These are phyloP conservation scores for Condylura cristata DNA, from an alignment of 2,113 vertebrate genomes.

Conservation along the genomic window DNA sequence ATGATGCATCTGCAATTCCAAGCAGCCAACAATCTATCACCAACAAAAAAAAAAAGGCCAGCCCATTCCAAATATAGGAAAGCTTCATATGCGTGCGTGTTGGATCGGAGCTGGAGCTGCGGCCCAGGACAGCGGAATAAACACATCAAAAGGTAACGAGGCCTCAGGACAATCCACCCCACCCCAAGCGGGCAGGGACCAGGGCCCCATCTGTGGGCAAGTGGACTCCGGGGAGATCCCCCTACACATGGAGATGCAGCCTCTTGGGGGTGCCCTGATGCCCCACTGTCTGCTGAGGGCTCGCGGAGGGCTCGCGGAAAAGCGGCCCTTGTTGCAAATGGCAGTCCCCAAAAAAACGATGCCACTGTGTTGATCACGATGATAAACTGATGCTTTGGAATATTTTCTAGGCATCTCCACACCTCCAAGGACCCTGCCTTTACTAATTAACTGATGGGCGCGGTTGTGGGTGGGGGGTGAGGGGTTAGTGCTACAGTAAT, in stretches of 20 bases:
- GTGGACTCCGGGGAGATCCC: too few relatives aligned
- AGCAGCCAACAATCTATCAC: conserved; percentile 53
- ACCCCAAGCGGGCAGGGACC: too few relatives aligned
- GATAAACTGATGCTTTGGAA: neutral
- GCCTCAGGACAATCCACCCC: neutral
- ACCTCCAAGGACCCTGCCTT: neutral
- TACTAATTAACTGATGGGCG: neutral
- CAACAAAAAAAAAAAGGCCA: conserved; percentile 42
- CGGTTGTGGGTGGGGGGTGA: neutral
- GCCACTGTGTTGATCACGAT: rapidly evolving
- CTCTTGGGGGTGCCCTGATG: too few relatives aligned
- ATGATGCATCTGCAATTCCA: conserved; percentile 45
- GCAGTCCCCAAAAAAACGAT: rapidly evolving
- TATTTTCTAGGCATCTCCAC: neutral
- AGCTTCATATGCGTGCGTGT: neutral
- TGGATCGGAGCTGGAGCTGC: neutral
- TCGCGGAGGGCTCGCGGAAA: neutral
- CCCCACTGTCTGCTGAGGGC: rapidly evolving
- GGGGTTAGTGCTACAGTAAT: neutral
- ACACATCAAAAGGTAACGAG: neutral
- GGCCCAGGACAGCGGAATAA: neutral
- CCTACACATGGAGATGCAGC: too few relatives aligned
- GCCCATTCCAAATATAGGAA: conserved; percentile 41
- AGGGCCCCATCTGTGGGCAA: too few relatives aligned
- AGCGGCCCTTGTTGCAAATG: neutral